These are phyloP conservation scores for Pollenia labialis DNA, from an alignment of 2,888 invertebrate species.

Conservation along the genomic window DNA sequence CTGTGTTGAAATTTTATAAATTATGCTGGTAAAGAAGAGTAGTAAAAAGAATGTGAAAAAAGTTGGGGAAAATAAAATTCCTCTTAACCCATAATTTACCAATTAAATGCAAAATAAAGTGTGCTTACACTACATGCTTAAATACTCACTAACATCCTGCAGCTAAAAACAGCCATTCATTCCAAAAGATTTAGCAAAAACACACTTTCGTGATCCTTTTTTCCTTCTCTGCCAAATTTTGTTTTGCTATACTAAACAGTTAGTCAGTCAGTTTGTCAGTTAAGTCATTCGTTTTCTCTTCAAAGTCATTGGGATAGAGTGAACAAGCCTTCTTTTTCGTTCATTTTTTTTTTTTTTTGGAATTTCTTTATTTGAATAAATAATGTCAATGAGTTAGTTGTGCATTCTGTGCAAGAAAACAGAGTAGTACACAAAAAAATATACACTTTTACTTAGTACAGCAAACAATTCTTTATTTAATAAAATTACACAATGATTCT, in stretches of 20 bases:
- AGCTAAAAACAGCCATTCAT: slow-evolving; percentile 6
- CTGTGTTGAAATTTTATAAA: slow-evolving; percentile 17
- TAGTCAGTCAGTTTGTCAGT: slow-evolving; percentile 13
- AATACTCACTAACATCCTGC: slow-evolving; percentile 38
- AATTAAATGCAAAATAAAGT: slow-evolving; percentile 63
- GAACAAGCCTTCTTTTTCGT: slow-evolving; percentile 2
- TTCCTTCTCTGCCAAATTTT: background rate
- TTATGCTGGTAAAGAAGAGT: slow-evolving; percentile 22
- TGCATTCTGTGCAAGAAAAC: slow-evolving; percentile 8
- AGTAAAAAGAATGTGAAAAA: slow-evolving; percentile 18
- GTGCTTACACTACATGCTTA: slow-evolving; percentile 37
- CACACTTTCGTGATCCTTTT: background rate
- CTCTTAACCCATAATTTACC: slow-evolving; percentile 71
- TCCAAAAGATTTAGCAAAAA: background rate
- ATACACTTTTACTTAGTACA: background rate
- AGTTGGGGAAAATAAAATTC: slow-evolving; percentile 23
- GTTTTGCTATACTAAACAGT: background rate
- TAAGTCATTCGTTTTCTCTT: slow-evolving; percentile 43
- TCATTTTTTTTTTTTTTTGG: background rate
- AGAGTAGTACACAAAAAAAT: background rate
- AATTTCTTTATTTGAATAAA: slow-evolving; percentile 42
- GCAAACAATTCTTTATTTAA: slow-evolving; percentile 45
- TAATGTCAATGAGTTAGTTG: slow-evolving; percentile 68
- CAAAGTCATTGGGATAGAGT: slow-evolving; percentile 16
- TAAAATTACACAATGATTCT: slow-evolving; percentile 59